Base-by-base conservation (phyloP, 1,140 invertebrate species). In the Calycopis cecrops region DNA sequence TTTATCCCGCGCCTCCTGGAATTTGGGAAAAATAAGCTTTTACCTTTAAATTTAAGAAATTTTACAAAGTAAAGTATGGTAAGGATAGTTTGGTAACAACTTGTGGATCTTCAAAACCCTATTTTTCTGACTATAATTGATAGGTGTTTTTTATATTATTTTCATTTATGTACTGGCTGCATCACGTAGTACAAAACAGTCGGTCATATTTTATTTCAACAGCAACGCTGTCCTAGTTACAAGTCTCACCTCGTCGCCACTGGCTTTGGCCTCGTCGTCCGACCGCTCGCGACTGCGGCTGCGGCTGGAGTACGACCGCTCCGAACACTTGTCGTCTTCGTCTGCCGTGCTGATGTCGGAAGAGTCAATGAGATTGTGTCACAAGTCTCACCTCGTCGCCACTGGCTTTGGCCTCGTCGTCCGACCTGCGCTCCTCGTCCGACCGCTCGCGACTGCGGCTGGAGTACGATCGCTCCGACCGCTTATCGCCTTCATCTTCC, bases 331-430 rank as follows among this genome's bases (percentile, higher is more conserved):
- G 67, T 88, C 73, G 11, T 90, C 92, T 61, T 95, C 94, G 40
- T 94, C 92, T 52, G 94, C 93, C 21, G 91, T 91, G 80, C 95
- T 97, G 14, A 98, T 97, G 73, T 98, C 96, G 67, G 95, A 95
- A 33, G 14, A 33, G 28, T 12, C 18, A 28, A 12, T 12, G 4
- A 48, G 0, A 48, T 42, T 8, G 4, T 14, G 18, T 21, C 17
- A 11, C 10, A 16, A 12, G n/a, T 44, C 62, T 60, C 52, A 80
- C 80, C 75, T 86, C 78, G 60, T 85, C 88, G 8, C 80, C 89
- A 63, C 79, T 91, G 74, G 71, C 88, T 14, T 62, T 71, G 0
- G 62, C 87, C 55, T 90, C 89, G 57, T 88, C 85, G 38, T 86
- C 69, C n/a, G 82, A 75, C 14, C 81, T 63, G 12, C 84, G 64